Evolutionary conservation across 2,888 invertebrate genomes (phyloP), one percentile per base, ranked within the genome.

Genomic region (Syrphus vitripennis): DNA sequence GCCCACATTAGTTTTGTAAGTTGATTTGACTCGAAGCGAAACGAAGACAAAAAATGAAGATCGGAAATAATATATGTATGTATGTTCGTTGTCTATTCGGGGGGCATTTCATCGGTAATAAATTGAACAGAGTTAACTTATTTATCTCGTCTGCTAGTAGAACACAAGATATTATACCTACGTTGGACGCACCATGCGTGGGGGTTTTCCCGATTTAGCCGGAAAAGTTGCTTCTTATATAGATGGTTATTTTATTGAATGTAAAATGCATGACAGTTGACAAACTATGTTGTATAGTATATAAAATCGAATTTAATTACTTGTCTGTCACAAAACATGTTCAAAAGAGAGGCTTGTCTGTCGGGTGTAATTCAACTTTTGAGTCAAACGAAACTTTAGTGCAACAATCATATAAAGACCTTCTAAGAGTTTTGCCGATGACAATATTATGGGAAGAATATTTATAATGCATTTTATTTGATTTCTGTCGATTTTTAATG

Each of bases 101-200:
- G 79, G 79, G 70, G 57, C 50, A 76, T 80, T 84, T 72, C 71
- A 72, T 76, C 76, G 80, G 67, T 53, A 72, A 81, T 77, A 80
- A 81, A 81, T 81, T 77, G 53, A 76, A 69, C 71, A 45, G 71
- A 53, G 67, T 80, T 76, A 76, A 45, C 67, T 67, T 78, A 55
- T 69, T 42, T 45, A 63, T 70, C 21, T 45, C 6, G 24, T 16
- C 21, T 34, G 19, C 16, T 57, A 31, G 7, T n/a, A n/a, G n/a
- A n/a, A n/a, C n/a, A 7, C 19, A 3, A 12, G 40, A 67, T 53
- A 63, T 24, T 37, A 19, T 42, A 45, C 2, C 21, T 3, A 21
- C 7, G 16, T 80, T 59, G 45, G 53, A 37, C 67, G n/a, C n/a
- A 74, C 14, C 24, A 61, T 37, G 79, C 48, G 83, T 83, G 74